These are phyloP conservation scores for Cebidichthys violaceus DNA, from an alignment of 2,113 vertebrate species.

Conservation along the genomic window DNA sequence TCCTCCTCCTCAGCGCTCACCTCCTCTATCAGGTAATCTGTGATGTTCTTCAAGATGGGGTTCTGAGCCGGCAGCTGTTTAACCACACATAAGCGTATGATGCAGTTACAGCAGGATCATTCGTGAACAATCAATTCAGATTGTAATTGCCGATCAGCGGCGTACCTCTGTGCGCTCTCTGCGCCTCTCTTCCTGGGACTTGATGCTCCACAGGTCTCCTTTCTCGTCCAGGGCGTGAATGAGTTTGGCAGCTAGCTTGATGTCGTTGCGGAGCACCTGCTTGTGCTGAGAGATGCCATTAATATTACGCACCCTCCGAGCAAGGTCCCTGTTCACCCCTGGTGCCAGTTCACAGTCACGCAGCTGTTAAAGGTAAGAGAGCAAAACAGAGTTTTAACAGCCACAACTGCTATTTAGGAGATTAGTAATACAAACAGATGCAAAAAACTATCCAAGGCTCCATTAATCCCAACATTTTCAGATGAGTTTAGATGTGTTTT, in stretches of 20 bases:
- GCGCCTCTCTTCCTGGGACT: slow-evolving; percentile 76
- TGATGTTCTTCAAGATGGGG: slow-evolving; percentile 95
- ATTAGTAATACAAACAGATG: neutral
- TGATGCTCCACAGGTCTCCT: slow-evolving; percentile 87
- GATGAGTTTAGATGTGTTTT: neutral
- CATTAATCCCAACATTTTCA: neutral
- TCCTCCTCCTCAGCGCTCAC: slow-evolving; percentile 95
- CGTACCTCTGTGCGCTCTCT: slow-evolving; percentile 70
- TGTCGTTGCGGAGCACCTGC: slow-evolving; percentile 92
- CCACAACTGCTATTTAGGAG: neutral
- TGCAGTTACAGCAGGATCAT: neutral
- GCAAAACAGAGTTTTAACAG: slow-evolving; percentile 5
- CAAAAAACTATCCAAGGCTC: neutral
- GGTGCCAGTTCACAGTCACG: slow-evolving; percentile 94
- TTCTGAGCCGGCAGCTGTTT: slow-evolving; percentile 88
- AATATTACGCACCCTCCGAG: slow-evolving; percentile 89
- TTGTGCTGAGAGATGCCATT: slow-evolving; percentile 93
- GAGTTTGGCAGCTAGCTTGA: slow-evolving; percentile 92
- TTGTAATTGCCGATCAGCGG: accelerated
- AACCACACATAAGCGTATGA: neutral
- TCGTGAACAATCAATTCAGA: neutral
- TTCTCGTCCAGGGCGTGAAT: slow-evolving; percentile 91
- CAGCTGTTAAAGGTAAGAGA: slow-evolving; percentile 78
- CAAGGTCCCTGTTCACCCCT: slow-evolving; percentile 91
- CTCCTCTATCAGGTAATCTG: slow-evolving; percentile 95